Percentiles rank a stretch among this genome's conserved stretches.
phyloP scores from a whole-genome alignment of 1,140 invertebrate genomes.

The Drosophila tristis region DNA sequence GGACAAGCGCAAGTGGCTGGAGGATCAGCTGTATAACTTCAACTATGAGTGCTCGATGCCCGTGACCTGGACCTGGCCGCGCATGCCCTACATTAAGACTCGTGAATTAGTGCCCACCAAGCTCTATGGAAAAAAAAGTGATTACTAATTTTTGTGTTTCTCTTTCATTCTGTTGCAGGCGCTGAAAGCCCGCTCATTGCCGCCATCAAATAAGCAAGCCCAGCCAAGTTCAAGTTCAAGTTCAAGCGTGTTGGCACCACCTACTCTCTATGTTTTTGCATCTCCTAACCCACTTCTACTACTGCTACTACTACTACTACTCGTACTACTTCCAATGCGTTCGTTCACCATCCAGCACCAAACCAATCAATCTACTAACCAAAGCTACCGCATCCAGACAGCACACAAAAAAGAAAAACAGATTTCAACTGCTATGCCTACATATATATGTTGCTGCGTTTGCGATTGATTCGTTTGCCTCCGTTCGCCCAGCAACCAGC shows the following conservation, averaged over 20 bases:
- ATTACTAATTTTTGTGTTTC: conserved; percentile 61
- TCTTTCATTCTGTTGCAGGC: conserved; percentile 62
- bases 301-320: conserved; percentile 37
- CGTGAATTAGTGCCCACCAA: conserved; percentile 82
- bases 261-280: conserved; percentile 61
- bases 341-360: conserved; percentile 57
- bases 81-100: conserved; percentile 83
- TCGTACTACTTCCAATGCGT: conserved; percentile 42
- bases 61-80: conserved; percentile 89
- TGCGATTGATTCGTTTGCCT: conserved; percentile 37
- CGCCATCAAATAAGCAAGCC: conserved; percentile 76
- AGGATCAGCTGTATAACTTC: conserved; percentile 91
- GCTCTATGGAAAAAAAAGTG: conserved; percentile 82
- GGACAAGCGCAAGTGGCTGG: conserved; percentile 89
- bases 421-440: conserved; percentile 56
- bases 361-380: conserved; percentile 58
- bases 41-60: conserved; percentile 92
- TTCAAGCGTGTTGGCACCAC: conserved; percentile 67
- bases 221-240: conserved; percentile 45
- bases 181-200: conserved; percentile 81
- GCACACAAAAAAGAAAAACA: conserved; percentile 3
- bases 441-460: conserved; percentile 30
- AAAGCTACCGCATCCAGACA: conserved; percentile 36
- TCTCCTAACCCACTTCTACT: conserved; percentile 64
- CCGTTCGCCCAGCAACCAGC: conserved; percentile 1